These are phyloP conservation scores for Bos javanicus DNA, from an alignment of 2,113 vertebrate genomes.

Conservation along the genomic window DNA sequence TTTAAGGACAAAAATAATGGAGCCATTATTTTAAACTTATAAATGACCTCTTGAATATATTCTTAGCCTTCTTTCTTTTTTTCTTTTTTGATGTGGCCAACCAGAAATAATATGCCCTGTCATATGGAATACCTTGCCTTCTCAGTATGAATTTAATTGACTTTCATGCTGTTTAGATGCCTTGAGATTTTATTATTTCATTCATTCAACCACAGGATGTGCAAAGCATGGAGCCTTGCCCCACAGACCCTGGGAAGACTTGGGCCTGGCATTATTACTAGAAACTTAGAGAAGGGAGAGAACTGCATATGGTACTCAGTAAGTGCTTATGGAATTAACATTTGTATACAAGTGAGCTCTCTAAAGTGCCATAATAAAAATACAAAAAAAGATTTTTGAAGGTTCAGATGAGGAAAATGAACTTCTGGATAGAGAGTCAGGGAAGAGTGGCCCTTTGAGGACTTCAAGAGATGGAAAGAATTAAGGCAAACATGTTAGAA, in stretches of 20 bases:
- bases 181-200: neutral
- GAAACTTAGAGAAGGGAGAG: neutral
- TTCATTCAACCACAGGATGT: neutral
- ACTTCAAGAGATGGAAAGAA: neutral
- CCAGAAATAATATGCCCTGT: neutral
- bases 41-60: neutral
- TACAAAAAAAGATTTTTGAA: neutral
- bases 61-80: neutral
- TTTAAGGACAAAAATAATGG: neutral
- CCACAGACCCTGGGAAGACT: neutral
- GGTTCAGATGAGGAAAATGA: neutral
- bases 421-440: neutral
- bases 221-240: neutral
- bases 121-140: neutral
- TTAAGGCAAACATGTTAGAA: neutral
- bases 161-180: neutral
- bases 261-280: neutral
- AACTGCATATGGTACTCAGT: neutral
- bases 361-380: neutral
- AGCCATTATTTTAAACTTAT: neutral
- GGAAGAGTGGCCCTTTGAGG: neutral
- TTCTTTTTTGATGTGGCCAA: neutral
- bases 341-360: neutral
- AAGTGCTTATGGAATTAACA: neutral
- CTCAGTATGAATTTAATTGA: neutral